Evolutionary conservation across 2,113 vertebrate species (phyloP), one percentile per base, ranked within the genome.

Genomic region (Quiscalus mexicanus): DNA sequence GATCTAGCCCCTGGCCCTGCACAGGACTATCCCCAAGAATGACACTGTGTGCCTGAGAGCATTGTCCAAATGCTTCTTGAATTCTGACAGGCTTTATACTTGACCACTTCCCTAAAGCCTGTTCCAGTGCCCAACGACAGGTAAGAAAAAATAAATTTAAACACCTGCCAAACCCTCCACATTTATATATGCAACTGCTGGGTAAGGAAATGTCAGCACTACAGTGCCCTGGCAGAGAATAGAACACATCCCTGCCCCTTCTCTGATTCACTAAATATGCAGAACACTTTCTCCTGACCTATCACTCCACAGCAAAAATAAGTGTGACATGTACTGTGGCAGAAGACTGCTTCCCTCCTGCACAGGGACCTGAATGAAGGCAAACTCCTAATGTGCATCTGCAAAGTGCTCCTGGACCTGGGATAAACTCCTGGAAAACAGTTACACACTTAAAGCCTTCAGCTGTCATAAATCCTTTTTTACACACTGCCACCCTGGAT

Each of bases 391-490:
- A 84, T 31, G 74, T 86, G 50, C 19, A 27, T 59, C 90, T 90
- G 64, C 65, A 82, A 93, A 93, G 21, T 58, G 53, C 45, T 85
- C 52, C 81, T 84, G 56, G 82, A 84, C 14, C 35, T 41, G 47
- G 50, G n/a, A 77, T 93, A 92, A 94, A 87, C 53, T 89, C 37
- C 56, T 53, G 42, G 44, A 96, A 58, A 91, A 49, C 37, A 95
- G 88, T 53, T 88, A 90, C 64, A 92, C n/a, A 52, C 64, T 93
- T 83, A 76, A 93, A 95, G 87, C 42, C 47, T 85, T 90, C 37
- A 59, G 42, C 63, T 96, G 77, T 89, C 80, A 73, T 69, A 93
- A 95, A 96, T 67, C 23, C 75, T 80, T 95, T 91, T 91, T 94
- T 78, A 97, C 75, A 91, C 58, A 74, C 44, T 91, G 58, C 28